These are phyloP conservation scores for Celastrina argiolus DNA, from an alignment of 2,888 invertebrate species.

Conservation along the genomic window DNA sequence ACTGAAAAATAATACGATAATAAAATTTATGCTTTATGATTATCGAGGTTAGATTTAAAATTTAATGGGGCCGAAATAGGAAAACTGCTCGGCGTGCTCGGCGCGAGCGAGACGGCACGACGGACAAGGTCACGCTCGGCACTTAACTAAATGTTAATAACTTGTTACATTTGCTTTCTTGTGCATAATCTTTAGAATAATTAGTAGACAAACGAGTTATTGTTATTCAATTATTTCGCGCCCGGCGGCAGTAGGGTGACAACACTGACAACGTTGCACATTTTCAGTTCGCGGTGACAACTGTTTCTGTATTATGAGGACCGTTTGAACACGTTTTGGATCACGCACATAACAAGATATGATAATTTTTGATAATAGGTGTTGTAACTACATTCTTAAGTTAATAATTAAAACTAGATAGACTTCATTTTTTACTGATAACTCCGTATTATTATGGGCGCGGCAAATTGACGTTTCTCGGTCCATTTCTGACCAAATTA, in stretches of 20 bases:
- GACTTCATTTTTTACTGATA: background rate
- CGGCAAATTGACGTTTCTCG: no score
- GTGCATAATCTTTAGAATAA: conserved; percentile 23
- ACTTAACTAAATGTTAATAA: conserved; percentile 39
- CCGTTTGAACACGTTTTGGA: background rate
- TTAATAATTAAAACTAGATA: background rate
- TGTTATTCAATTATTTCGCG: background rate
- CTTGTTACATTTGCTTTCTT: conserved; percentile 23
- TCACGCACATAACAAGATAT: background rate
- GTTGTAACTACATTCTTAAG: background rate
- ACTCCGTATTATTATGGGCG: no score
- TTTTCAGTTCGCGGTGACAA: background rate
- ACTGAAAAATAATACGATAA: conserved; percentile 48
- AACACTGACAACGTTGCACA: background rate
- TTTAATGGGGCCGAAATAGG: conserved; percentile 44
- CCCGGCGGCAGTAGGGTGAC: background rate
- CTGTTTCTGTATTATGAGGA: background rate
- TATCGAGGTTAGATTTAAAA: conserved; percentile 40
- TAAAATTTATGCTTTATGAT: conserved; percentile 42
- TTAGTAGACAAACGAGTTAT: background rate
- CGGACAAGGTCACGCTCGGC: conserved; percentile 63
- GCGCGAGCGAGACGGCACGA: conserved; percentile 51
- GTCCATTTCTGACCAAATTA: no score
- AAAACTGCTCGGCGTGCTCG: conserved; percentile 53
- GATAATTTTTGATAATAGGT: background rate